These are phyloP conservation scores for Barypeithes pellucidus DNA, from an alignment of 2,888 invertebrate genomes.

Conservation along the genomic window DNA sequence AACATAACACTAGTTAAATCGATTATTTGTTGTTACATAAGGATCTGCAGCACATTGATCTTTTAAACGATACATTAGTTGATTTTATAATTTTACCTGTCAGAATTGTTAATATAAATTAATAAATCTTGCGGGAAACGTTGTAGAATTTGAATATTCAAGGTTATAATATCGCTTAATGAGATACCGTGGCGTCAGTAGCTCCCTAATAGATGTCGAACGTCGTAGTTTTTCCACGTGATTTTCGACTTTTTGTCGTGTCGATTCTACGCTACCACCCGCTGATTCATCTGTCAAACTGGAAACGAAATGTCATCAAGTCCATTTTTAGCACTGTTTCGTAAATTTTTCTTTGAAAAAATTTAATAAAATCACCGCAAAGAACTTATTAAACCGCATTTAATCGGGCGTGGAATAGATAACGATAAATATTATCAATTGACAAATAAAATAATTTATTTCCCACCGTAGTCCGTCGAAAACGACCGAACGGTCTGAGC, in stretches of 20 bases:
- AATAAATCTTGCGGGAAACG: no score
- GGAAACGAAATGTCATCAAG: conserved; percentile 24
- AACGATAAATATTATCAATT: conserved; percentile 35
- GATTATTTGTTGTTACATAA: no score
- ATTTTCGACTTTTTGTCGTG: conserved; percentile 10
- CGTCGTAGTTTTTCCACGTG: background rate
- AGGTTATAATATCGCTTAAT: no score
- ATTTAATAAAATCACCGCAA: conserved; percentile 27
- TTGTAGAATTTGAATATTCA: no score
- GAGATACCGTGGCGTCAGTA: background rate
- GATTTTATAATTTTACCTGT: no score
- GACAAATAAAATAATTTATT: conserved; percentile 29
- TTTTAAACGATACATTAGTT: no score
- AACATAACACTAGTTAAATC: no score
- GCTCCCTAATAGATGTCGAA: background rate
- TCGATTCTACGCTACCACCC: conserved; percentile 12
- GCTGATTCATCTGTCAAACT: conserved; percentile 20
- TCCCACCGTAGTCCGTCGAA: conserved; percentile 9
- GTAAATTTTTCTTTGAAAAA: conserved; percentile 19
- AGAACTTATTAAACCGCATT: conserved; percentile 10
- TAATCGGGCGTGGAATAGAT: conserved; percentile 21
- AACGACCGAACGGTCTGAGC: conserved; percentile 32
- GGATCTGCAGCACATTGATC: no score
- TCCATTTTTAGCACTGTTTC: conserved; percentile 14
- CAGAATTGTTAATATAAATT: no score